Evolutionary conservation across 2,113 vertebrate species (phyloP).

Genomic region (Budorcas taxicolor): DNA sequence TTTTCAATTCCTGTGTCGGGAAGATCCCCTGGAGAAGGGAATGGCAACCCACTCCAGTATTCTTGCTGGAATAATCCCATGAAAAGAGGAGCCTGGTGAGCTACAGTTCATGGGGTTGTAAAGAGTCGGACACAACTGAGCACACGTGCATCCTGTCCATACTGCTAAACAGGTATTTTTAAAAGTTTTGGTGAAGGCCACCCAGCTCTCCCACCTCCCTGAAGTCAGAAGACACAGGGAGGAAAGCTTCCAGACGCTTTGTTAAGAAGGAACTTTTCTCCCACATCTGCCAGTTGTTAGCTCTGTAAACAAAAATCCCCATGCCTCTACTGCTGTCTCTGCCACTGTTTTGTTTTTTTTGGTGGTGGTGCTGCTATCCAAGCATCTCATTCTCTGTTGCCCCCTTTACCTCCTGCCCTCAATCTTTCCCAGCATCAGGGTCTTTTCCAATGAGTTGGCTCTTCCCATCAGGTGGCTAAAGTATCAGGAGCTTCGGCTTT

Average conservation of each 20-base stretch:
- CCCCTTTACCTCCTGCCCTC: neutral
- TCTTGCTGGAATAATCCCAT: neutral
- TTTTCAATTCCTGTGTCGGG: neutral
- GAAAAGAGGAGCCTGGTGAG: neutral
- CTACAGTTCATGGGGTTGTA: neutral
- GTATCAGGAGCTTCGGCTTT: neutral
- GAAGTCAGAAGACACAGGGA: neutral
- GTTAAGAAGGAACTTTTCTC: neutral
- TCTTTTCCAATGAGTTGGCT: neutral
- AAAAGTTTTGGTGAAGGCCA: neutral
- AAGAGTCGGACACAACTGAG: neutral
- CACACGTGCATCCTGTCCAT: neutral
- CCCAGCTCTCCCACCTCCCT: neutral
- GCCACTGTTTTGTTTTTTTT: neutral
- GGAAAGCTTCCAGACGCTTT: neutral
- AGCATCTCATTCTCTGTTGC: neutral
- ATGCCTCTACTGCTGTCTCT: neutral
- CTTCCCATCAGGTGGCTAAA: neutral
- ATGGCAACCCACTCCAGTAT: neutral
- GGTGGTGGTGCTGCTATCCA: neutral
- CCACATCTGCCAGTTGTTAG: neutral
- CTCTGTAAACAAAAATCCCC: neutral
- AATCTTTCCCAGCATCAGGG: neutral
- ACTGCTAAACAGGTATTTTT: neutral
- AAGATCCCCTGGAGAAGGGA: neutral